A percentile compares a stretch with the other conserved stretches of the same genome.
Evolutionary conservation across 2,888 invertebrate species (phyloP).

Genomic region (Bellardia bayeri): DNA sequence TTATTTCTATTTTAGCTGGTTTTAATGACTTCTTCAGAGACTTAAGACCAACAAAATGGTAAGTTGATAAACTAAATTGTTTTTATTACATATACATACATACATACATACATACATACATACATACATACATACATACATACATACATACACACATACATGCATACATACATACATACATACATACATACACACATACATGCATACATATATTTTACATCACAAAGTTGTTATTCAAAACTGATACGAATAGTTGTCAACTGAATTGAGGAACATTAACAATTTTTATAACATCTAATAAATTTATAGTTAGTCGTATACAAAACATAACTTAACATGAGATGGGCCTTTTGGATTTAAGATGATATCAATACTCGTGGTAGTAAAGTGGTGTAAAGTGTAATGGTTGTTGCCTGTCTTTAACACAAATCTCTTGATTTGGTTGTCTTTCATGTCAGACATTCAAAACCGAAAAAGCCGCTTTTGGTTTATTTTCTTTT

Average conservation of each 20-base stretch:
- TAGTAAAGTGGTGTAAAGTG: neutral
- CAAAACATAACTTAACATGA: neutral
- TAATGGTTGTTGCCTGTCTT: neutral
- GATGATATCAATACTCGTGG: constrained; percentile 42
- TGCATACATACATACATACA: neutral
- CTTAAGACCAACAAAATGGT: constrained; percentile 17
- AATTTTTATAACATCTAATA: constrained; percentile 67
- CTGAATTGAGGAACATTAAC: constrained; percentile 54
- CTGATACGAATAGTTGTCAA: constrained; percentile 62
- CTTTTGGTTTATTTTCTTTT: constrained; percentile 16
- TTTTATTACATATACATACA: neutral
- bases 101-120: no score
- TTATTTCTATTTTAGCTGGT: constrained; percentile 39
- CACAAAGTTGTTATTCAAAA: constrained; percentile 13
- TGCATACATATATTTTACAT: constrained; percentile 1
- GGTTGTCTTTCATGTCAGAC: constrained; percentile 6
- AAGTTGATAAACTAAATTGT: constrained; percentile 40
- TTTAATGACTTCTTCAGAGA: constrained; percentile 31
- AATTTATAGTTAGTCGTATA: constrained; percentile 6
- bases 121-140: no score
- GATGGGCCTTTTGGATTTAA: constrained; percentile 15
- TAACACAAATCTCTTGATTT: constrained; percentile 23
- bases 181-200: no score
- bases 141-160: no score
- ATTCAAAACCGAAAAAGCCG: constrained; percentile 46